Percentiles rank a stretch among this genome's conserved stretches.
These are phyloP conservation scores for Plusia festucae DNA, from an alignment of 2,888 invertebrate species.

Conservation along the genomic window DNA sequence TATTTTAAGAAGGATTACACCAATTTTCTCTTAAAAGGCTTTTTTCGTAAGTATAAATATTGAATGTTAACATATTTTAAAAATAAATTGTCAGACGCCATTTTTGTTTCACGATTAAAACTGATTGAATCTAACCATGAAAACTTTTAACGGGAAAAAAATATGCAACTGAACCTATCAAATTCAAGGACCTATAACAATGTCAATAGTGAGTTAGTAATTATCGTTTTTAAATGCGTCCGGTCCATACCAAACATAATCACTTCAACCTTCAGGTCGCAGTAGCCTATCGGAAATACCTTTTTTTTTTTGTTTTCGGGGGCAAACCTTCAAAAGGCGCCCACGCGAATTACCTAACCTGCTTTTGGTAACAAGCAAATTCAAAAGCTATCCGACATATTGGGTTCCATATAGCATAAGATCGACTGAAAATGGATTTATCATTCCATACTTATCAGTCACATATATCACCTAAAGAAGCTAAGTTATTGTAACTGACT, in stretches of 20 bases:
- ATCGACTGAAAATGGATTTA: background rate
- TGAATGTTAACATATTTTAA: too few species aligned
- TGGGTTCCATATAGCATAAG: too few species aligned
- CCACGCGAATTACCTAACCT: background rate
- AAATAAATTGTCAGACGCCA: too few species aligned
- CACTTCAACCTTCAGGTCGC: background rate
- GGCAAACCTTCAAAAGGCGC: too few species aligned
- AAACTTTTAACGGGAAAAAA: background rate
- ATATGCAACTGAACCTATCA: background rate
- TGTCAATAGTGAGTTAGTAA: background rate
- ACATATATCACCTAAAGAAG: too few species aligned
- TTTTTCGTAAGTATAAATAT: too few species aligned
- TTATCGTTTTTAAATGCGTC: background rate
- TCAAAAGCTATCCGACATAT: background rate
- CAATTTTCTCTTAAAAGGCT: too few species aligned
- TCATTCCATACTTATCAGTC: too few species aligned
- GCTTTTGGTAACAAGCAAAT: conserved; percentile 4
- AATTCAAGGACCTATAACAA: background rate
- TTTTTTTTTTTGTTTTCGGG: too few species aligned
- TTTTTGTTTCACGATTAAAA: too few species aligned
- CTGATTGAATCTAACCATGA: background rate
- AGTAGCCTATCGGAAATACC: background rate
- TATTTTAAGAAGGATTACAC: background rate
- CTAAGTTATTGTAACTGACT: too few species aligned
- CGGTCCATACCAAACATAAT: background rate